Base-by-base conservation (phyloP, 2,888 invertebrate species). In the Microctonus hyperodae region DNA sequence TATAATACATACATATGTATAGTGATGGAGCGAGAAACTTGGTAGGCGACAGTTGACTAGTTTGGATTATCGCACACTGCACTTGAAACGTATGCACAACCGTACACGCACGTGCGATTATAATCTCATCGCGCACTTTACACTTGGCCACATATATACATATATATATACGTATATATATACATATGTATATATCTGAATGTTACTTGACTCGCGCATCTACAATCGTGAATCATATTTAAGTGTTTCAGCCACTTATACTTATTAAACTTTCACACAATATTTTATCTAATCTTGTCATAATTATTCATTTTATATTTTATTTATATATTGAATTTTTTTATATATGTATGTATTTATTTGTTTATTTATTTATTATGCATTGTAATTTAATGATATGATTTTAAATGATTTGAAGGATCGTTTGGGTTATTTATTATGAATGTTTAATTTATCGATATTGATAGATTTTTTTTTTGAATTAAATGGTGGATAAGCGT, bases 21-120 rank as follows among this genome's bases (percentile, higher is more conserved):
- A 53, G 11, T 20, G 62, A 53, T 37, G 28, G 35, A 10, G 16
- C 11, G 33, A 64, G 50, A 64, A 63, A 55, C 62, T 53, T 51
- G 35, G 56, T 4, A 48, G 53, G n/a, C 48, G 56, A 61, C 44
- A 55, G 48, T 62, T 66, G 66, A 66, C 56, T 66, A 62, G 66
- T 53, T 61, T 56, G 56, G 56, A 66, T 66, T 66, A 66, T 66
- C 66, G 50, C 33, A 50, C 60, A 25, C 13, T 50, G 31, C 20
- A 50, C 37, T 5, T 22, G 31, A 60, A 13, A 50, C n/a, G 48
- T 44, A 48, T 44, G 44, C 44, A 23, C 25, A n/a, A n/a, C 28
- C 44, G 16, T 16, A 59, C 40, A 44, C 35, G 59, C 65, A 65
- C 58, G 53, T 59, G 37, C 37, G 59, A 65, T 65, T 59, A 3